These are phyloP conservation scores for Porites lutea DNA, from an alignment of 64 coral and sea anemone genomes.

Conservation along the genomic window DNA sequence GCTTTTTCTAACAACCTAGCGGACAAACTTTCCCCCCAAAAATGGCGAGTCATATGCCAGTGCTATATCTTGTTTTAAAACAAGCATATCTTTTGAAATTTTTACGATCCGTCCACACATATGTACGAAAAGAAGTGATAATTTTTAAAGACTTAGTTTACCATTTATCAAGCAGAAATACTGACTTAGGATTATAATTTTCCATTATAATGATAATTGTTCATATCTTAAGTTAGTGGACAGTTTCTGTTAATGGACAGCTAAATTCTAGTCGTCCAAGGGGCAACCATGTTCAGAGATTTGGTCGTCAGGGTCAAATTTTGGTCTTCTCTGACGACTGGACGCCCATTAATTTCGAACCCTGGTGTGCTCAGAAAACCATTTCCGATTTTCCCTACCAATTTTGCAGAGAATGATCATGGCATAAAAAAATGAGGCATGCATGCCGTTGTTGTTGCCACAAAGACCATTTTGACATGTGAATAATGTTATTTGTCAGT, in stretches of 20 bases:
- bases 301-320: constrained; percentile 22
- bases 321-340: constrained; percentile 16
- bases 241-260: background rate
- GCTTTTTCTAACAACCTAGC: too few species aligned
- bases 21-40: too few species aligned
- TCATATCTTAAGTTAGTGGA: background rate
- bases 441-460: too few species aligned
- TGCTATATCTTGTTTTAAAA: too few species aligned
- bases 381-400: too few species aligned
- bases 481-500: too few species aligned
- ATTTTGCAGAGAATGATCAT: too few species aligned
- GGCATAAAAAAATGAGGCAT: too few species aligned
- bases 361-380: background rate
- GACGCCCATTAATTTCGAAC: constrained; percentile 23
- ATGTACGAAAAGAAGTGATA: background rate
- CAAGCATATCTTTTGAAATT: too few species aligned
- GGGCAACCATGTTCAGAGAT: constrained; percentile 11
- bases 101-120: too few species aligned
- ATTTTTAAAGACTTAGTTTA: background rate
- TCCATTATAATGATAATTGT: background rate
- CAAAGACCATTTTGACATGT: too few species aligned
- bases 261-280: background rate
- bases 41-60: too few species aligned
- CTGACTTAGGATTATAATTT: background rate
- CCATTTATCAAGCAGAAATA: constrained; percentile 33